Evolutionary conservation across 2,888 invertebrate species (phyloP), one percentile per base, ranked within the genome.

Genomic region (Leptopilina drosophilae): DNA sequence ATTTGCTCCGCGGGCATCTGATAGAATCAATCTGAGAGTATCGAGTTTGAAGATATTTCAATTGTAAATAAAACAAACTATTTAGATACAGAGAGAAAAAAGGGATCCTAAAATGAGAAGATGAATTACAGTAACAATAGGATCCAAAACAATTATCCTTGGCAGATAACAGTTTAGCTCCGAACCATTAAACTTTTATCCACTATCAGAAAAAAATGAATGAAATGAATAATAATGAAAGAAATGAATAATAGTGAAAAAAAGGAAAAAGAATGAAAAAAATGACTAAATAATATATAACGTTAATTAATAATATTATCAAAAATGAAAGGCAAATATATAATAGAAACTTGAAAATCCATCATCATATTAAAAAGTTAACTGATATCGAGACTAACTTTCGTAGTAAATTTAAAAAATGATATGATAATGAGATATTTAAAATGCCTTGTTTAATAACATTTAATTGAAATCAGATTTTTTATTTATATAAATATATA

Each of bases 221-320:
- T 46, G 9, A 46, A 88, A 89, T 91, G 90, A 90, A 46, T 46
- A 46, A 46, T 46, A 46, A 46, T 46, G 46, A 46, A 59, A 59
- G 56, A 59, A 59, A 15, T 91, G 89, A 33, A 78, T 84, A 85
- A 84, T 87, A 87, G 82, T 9, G 2, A 46, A 46, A 9, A 5
- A 46, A 88, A 89, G 90, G 90, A 90, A 46, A 9, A 46, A 46
- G 5, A 49, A 49, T 49, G 49, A 49, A 26, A 62, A n/a, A 62
- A 62, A n/a, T 91, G 89, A 42, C 91, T 90, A 90, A 88, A 89
- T 91, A 91, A 90, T 90, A 90, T 90, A 88, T 82, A 82, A 80
- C 82, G 73, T 77, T 80, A n/a, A 81, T 83, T 85, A 84, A 82
- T 88, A 86, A 79, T 80, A 86, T 85, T 85, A 49, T 49, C 11